Base-by-base conservation (phyloP, 2,797 vertebrate species). In the Platyrinchus mystaceus region DNA sequence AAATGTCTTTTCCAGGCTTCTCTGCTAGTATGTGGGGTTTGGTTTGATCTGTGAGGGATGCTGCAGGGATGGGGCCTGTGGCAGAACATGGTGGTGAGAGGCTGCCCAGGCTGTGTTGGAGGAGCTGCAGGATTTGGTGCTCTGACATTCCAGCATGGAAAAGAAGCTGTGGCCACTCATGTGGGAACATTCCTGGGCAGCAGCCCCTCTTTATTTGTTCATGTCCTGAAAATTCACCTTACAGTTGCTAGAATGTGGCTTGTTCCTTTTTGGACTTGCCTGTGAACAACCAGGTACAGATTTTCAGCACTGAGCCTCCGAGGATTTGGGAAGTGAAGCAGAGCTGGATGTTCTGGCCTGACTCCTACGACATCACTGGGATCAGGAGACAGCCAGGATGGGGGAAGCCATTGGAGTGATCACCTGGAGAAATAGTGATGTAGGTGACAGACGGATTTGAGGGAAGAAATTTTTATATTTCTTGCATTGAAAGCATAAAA, bases 361-460 rank as follows among this genome's bases (percentile, higher is more conserved):
- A 49, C 9, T 39, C 50, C 58, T 58, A 43, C 6, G 0, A 1
- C 1, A 4, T 7, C 47, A 24, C 70, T 23, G 46, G 28, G 6
- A 23, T 30, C 50, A 34, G 80, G 21, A 62, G 49, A 64, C 44
- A 74, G 8, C 28, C 1, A 8, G 75, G 41, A 37, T 41, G 39
- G 55, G 28, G 9, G 47, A n/a, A 68, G 32, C 59, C 14, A 0
- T 32, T 0, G 0, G 39, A 70, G 41, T 36, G 9, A 8, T 37
- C 28, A 3, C 4, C 6, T 43, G 83, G 34, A 83, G 53, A 37
- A 90, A 39, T 23, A 75, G 68, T 41, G 44, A 14, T 52, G 64
- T 58, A 47, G 68, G 63, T 10, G 30, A 53, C 32, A n/a, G 81
- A 43, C 6, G 18, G 77, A 32, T 46, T 28, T 26, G 10, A 6